Conservation (phyloP, 2,888 invertebrate genomes). For the Chrysolina oricalcia region DNA sequence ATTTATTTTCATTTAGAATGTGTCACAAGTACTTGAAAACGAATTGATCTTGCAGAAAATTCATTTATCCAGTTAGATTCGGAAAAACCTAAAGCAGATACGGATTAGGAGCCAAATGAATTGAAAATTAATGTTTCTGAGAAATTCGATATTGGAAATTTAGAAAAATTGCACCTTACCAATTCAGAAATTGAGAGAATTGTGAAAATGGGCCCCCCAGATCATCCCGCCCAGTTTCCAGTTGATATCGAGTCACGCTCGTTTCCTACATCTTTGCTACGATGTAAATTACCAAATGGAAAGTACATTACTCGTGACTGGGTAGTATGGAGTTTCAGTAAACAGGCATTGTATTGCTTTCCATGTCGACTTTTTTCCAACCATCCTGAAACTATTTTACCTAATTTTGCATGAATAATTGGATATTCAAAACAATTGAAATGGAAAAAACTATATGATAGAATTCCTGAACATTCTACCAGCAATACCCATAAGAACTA, state of each 20-base stretch:
- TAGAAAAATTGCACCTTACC: conserved; percentile 9
- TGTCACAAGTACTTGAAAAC: conserved; percentile 5
- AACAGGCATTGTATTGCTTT: conserved; percentile 12
- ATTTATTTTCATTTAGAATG: neutral
- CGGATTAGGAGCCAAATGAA: conserved; percentile 3
- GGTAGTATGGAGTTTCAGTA: conserved; percentile 1
- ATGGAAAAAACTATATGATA: conserved; percentile 12
- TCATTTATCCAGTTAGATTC: neutral
- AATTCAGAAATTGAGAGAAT: conserved; percentile 8
- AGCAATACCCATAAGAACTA: conserved; percentile 1
- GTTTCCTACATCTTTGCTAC: conserved; percentile 1
- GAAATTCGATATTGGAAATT: conserved; percentile 12
- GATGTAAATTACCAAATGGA: conserved; percentile 8
- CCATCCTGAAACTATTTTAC: neutral
- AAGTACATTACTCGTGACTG: conserved; percentile 2
- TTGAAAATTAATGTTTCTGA: neutral
- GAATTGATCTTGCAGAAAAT: neutral
- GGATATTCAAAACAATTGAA: conserved; percentile 12
- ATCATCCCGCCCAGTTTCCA: conserved; percentile 9
- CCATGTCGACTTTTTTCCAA: conserved; percentile 9
- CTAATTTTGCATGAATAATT: neutral
- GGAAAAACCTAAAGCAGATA: conserved; percentile 8
- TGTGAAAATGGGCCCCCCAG: conserved; percentile 12
- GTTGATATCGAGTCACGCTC: conserved; percentile 6
- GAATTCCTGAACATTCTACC: conserved; percentile 3